phyloP scores from a whole-genome alignment of 2,888 invertebrate species.

The Ochropleura leucogaster region DNA sequence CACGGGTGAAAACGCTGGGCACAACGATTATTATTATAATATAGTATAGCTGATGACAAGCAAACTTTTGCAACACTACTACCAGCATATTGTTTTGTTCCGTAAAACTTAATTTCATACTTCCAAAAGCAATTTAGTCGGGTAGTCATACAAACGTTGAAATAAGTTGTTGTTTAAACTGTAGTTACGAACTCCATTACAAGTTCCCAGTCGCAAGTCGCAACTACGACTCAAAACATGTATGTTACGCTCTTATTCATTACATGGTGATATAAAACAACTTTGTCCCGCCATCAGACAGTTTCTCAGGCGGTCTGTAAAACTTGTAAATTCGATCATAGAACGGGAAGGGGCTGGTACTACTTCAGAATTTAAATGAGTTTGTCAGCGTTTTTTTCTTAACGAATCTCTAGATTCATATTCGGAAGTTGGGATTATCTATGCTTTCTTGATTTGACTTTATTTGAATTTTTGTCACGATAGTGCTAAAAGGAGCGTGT shows the following conservation, averaged over 20 bases:
- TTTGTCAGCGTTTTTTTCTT: slow-evolving; percentile 36
- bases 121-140: slow-evolving; percentile 30
- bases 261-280: slow-evolving; percentile 15
- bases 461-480: slow-evolving; percentile 1
- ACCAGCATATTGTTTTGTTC: not conserved
- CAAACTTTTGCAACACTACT: not conserved
- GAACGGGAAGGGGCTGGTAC: slow-evolving; percentile 33
- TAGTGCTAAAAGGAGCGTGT: not conserved
- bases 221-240: slow-evolving; percentile 19
- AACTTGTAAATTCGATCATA: slow-evolving; percentile 55
- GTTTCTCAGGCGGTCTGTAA: slow-evolving; percentile 44
- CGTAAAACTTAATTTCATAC: not conserved
- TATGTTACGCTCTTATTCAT: slow-evolving; percentile 13
- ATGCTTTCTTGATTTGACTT: slow-evolving; percentile 19
- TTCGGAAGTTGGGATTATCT: slow-evolving; percentile 12
- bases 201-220: slow-evolving; percentile 13
- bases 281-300: slow-evolving; percentile 36
- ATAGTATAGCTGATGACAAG: too few relatives aligned
- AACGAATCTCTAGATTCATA: slow-evolving; percentile 37
- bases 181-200: slow-evolving; percentile 29
- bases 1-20: not conserved
- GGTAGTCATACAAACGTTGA: slow-evolving; percentile 23
- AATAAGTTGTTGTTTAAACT: slow-evolving; percentile 38
- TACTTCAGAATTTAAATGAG: slow-evolving; percentile 54
- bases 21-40: too few relatives aligned